Evolutionary conservation across 2,113 vertebrate species (phyloP), one percentile per base, ranked within the genome.

Genomic region (Agelaius tricolor): DNA sequence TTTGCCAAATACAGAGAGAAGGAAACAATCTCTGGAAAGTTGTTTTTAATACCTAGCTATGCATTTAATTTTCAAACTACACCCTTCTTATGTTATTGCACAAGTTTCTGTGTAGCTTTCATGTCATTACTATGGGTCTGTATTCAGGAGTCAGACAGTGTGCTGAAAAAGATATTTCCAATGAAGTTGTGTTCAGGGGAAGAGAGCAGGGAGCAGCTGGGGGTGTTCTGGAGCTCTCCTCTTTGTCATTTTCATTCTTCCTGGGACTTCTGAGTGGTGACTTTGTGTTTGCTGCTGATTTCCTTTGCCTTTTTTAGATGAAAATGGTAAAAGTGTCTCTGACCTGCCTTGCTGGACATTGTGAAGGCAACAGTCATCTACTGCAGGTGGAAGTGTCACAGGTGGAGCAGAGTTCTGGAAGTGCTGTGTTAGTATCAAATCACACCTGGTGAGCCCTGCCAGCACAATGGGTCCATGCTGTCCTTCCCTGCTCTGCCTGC

Each of bases 281-380:
- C 33, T 75, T 89, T 0, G 6, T 18, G n/a, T 67, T 84, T 51
- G 33, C 17, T 58, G 58, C 57, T 31, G 15, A 61, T 16, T 61
- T 79, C 28, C 58, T 65, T 61, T 81, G 49, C 13, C 33, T 21
- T 68, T 76, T 65, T 73, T 19, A 43, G 10, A 35, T 20, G 46
- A 62, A 69, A 80, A n/a, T 2, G 15, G 23, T 9, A 21, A 11
- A 54, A 66, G 23, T 20, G 49, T 69, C 37, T 44, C 52, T 31
- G 46, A 49, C 28, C 41, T 83, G 41, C 55, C 27, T 2, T 3
- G 62, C n/a, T 15, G 39, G 46, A 23, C 1, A 0, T 3, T 49
- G 63, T 0, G 2, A 55, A 52, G 80, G 21, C 11, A 37, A 49
- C 65, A 54, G 65, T 10, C n/a, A 66, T 30, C 52, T 46, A 43